Evolutionary conservation across 2,113 vertebrate species (phyloP).

Genomic region (Oryzias woworae): DNA sequence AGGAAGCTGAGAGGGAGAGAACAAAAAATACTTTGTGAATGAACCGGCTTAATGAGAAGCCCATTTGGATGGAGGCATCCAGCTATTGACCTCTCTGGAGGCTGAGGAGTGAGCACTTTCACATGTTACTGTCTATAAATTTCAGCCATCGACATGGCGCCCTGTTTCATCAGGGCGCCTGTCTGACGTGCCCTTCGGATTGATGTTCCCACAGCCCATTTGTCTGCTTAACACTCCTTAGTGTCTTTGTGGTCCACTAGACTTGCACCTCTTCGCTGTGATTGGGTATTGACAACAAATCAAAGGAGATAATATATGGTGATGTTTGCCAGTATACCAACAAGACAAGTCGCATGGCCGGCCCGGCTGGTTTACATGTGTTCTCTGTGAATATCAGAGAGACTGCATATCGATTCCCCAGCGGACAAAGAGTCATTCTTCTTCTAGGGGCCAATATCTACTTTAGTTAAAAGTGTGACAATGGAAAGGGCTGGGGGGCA

Average conservation of each 20-base stretch:
- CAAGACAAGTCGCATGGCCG: slow-evolving; percentile 69
- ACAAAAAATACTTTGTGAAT: slow-evolving; percentile 35
- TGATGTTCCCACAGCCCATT: slow-evolving; percentile 77
- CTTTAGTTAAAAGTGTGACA: slow-evolving; percentile 74
- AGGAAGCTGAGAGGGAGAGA: neutral
- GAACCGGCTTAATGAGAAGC: slow-evolving; percentile 64
- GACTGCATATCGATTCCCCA: slow-evolving; percentile 72
- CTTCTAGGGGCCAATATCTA: slow-evolving; percentile 66
- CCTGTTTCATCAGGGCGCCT: slow-evolving; percentile 72
- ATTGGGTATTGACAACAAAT: slow-evolving; percentile 85
- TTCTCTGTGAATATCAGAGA: slow-evolving; percentile 73
- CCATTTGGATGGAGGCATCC: slow-evolving; percentile 63
- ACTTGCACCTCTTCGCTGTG: slow-evolving; percentile 69
- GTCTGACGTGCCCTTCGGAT: slow-evolving; percentile 75
- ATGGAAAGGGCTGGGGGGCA: slow-evolving; percentile 67
- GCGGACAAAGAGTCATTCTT: slow-evolving; percentile 69
- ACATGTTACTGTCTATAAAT: slow-evolving; percentile 81
- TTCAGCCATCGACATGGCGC: slow-evolving; percentile 58
- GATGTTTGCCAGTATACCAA: slow-evolving; percentile 71
- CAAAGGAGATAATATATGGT: slow-evolving; percentile 79
- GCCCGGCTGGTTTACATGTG: slow-evolving; percentile 75
- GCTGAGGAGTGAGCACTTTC: slow-evolving; percentile 70
- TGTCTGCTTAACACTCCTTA: slow-evolving; percentile 79
- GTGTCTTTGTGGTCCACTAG: slow-evolving; percentile 74
- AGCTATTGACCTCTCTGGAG: slow-evolving; percentile 72